Evolutionary conservation across 2,113 vertebrate genomes (phyloP).

Genomic region (Semnornis frantzii): DNA sequence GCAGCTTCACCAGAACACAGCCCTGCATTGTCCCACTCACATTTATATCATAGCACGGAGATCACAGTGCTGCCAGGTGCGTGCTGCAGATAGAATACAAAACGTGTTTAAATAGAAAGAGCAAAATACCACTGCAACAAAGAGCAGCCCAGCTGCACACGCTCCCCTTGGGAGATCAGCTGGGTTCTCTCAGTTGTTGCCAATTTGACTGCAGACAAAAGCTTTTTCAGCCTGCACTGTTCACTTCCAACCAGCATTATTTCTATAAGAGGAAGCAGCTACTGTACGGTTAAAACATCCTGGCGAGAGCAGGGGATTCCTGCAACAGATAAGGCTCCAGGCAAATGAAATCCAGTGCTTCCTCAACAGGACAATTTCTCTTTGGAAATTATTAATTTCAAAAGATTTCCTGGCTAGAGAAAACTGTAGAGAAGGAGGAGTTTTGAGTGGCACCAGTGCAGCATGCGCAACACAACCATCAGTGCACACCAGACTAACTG

Average conservation of each 20-base stretch:
- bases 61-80: slow-evolving; percentile 3
- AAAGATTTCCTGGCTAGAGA: neutral
- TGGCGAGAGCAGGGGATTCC: slow-evolving; percentile 1
- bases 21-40: neutral
- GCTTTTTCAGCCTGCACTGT: slow-evolving; percentile 32
- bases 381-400: neutral
- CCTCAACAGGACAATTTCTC: neutral
- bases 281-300: slow-evolving; percentile 48
- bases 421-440: neutral
- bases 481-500: neutral
- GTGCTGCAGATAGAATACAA: neutral
- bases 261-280: slow-evolving; percentile 56
- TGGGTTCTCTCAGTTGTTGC: neutral
- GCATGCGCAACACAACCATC: neutral
- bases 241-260: slow-evolving; percentile 1
- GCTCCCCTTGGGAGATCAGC: slow-evolving; percentile 54
- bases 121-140: slow-evolving; percentile 13
- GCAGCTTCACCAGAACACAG: neutral
- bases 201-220: slow-evolving; percentile 45
- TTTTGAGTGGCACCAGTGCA: neutral
- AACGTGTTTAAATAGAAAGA: neutral
- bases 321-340: neutral
- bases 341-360: neutral
- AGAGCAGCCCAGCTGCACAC: slow-evolving; percentile 29
- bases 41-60: neutral